phyloP scores from a whole-genome alignment of 2,888 invertebrate genomes.

The Caenorhabditis auriculariae region DNA sequence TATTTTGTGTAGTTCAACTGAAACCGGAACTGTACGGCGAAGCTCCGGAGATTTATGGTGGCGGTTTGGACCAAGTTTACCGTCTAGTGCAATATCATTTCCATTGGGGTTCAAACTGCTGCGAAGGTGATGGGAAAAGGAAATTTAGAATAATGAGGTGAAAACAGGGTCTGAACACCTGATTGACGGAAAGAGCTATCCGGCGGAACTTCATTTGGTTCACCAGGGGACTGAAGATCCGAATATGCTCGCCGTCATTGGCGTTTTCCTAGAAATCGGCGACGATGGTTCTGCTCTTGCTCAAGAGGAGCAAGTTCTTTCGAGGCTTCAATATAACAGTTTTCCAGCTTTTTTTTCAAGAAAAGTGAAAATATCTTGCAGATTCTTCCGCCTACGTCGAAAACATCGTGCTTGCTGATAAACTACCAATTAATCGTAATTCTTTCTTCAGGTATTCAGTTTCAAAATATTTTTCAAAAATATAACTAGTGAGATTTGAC shows the following conservation, averaged over 20 bases:
- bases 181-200: constrained; percentile 51
- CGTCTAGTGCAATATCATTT: constrained; percentile 61
- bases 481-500: constrained; percentile 16
- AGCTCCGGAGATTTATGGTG: constrained; percentile 58
- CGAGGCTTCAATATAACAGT: neutral
- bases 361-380: neutral
- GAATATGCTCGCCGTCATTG: constrained; percentile 54
- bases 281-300: constrained; percentile 35
- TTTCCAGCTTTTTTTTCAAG: neutral
- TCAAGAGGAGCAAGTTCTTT: constrained; percentile 29
- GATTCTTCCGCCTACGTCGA: constrained; percentile 28
- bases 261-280: constrained; percentile 52
- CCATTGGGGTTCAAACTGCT: constrained; percentile 59
- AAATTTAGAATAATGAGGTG: neutral
- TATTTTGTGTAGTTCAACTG: constrained; percentile 53
- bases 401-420: constrained; percentile 39
- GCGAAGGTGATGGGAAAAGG: constrained; percentile 33
- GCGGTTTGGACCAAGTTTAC: constrained; percentile 57
- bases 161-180: constrained; percentile 56
- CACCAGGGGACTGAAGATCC: constrained; percentile 59
- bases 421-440: constrained; percentile 46
- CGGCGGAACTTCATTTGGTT: constrained; percentile 59
- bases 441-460: constrained; percentile 52
- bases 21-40: constrained; percentile 43
- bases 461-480: constrained; percentile 3